Base-by-base conservation (phyloP, 2,797 vertebrate species). In the Tolypeutes matacus region DNA sequence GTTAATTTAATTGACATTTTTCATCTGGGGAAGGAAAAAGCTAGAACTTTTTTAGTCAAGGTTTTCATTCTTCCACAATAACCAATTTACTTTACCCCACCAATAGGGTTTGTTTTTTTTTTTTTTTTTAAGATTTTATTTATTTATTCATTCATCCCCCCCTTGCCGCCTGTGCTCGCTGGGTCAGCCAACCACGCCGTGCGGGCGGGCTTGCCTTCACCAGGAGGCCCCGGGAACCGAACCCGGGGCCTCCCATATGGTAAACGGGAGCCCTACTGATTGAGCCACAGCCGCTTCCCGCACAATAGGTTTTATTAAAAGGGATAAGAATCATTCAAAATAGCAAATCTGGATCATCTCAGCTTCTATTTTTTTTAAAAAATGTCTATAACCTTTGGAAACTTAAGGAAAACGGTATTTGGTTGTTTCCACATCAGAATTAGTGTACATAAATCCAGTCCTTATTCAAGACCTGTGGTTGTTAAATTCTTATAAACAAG, bases 271-370 rank as follows among this genome's bases (percentile, higher is more conserved):
- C n/a, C n/a, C n/a, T n/a, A n/a, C n/a, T n/a, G n/a, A n/a, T n/a
- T n/a, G n/a, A n/a, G n/a, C n/a, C n/a, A n/a, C n/a, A n/a, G n/a
- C n/a, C n/a, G n/a, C n/a, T n/a, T n/a, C n/a, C n/a, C n/a, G n/a
- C 23, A 82, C 6, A 84, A 15, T 1, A 29, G 11, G 2, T 72
- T 76, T 91, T 85, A 23, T 56, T n/a, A n/a, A 29, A 2, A 46
- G 9, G 15, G n/a, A 84, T 39, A 1, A 36, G 13, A 89, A 94
- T 34, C 31, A 81, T 51, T 96, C 36, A 95, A 65, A 86, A 86
- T n/a, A 29, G 65, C 87, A 93, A 89, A 86, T 62, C 29, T 75
- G 21, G 46, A 83, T 82, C 10, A 64, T 51, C 31, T 87, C 65
- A n/a, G n/a, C n/a, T n/a, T n/a, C n/a, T n/a, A n/a, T n/a, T n/a